Evolutionary conservation across 2,113 vertebrate genomes (phyloP).

Genomic region (Chionis minor): DNA sequence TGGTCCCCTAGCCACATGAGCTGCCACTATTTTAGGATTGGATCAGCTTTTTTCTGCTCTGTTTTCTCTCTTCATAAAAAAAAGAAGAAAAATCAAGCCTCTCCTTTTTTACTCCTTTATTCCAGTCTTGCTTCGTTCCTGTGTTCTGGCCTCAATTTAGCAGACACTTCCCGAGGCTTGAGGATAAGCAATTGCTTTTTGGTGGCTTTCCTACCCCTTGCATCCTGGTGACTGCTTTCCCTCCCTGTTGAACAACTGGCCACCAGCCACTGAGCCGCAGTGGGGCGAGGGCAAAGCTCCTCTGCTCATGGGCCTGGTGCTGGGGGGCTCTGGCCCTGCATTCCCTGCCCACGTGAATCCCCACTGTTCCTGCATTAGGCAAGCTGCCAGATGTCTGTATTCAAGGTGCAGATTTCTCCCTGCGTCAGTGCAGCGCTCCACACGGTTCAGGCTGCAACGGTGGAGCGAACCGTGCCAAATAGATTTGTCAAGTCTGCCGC

Average conservation of each 20-base stretch:
- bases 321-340: fast-evolving
- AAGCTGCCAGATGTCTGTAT: constrained; percentile 18
- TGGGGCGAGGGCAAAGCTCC: not conserved
- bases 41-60: not conserved
- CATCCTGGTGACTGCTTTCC: not conserved
- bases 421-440: not conserved
- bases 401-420: constrained; percentile 22
- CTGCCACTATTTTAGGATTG: not conserved
- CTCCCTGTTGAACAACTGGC: not conserved
- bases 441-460: constrained; percentile 35
- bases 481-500: constrained; percentile 79
- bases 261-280: not conserved
- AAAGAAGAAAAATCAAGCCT: not conserved
- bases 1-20: not conserved
- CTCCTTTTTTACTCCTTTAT: not conserved
- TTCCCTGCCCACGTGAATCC: not conserved
- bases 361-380: not conserved
- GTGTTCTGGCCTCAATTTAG: not conserved
- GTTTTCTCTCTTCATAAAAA: not conserved
- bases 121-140: not conserved
- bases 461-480: constrained; percentile 69
- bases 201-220: not conserved
- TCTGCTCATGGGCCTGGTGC: not conserved
- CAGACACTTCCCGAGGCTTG: not conserved
- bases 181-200: constrained; percentile 23